Conservation (phyloP, 2,113 vertebrate species). For the Camelus bactrianus region DNA sequence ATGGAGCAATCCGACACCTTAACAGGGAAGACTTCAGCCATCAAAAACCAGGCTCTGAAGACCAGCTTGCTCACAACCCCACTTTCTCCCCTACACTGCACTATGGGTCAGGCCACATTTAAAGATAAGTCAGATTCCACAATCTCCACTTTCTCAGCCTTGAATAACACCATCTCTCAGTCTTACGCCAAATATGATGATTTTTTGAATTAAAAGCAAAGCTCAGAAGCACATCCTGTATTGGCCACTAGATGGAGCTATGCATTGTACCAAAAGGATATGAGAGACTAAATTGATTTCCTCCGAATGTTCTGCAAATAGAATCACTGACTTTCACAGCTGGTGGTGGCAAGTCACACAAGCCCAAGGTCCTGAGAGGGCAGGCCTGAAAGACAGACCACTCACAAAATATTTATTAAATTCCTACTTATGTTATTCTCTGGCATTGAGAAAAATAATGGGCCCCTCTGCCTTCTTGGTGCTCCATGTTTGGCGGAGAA, state of each 20-base stretch:
- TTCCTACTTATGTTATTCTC: not conserved
- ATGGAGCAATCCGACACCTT: not conserved
- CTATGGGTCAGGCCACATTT: not conserved
- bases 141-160: not conserved
- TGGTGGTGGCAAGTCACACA: not conserved
- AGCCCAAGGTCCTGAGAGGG: not conserved
- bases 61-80: not conserved
- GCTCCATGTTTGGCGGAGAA: not conserved
- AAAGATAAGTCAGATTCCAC: not conserved
- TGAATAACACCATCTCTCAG: not conserved
- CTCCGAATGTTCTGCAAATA: not conserved
- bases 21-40: not conserved
- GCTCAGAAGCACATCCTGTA: not conserved
- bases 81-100: not conserved
- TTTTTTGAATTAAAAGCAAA: not conserved
- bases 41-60: not conserved
- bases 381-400: not conserved
- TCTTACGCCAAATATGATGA: not conserved
- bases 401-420: slow-evolving; percentile 21
- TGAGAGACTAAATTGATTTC: not conserved
- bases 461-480: not conserved
- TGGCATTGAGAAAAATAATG: not conserved
- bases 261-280: not conserved
- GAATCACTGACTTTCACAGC: not conserved
- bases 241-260: slow-evolving; percentile 46